Evolutionary conservation across 2,888 invertebrate genomes (phyloP).

Genomic region (Portevinia maculata): DNA sequence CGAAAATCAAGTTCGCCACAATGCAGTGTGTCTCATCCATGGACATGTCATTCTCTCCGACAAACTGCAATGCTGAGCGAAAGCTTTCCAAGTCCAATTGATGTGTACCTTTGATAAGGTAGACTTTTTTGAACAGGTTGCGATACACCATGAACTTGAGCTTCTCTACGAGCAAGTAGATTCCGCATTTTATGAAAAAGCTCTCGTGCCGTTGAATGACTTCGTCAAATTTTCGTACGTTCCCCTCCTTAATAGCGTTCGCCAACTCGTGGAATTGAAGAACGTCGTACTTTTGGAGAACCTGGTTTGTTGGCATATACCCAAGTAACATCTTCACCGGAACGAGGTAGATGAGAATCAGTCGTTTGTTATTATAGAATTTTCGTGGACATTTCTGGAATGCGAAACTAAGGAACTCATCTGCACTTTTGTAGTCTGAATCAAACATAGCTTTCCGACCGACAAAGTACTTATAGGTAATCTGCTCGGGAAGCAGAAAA

Average conservation of each 20-base stretch:
- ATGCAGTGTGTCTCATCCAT: conserved; percentile 98
- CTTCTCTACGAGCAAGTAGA: conserved; percentile 98
- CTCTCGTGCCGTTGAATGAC: conserved; percentile 93
- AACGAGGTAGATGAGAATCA: conserved; percentile 96
- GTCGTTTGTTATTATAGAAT: conserved; percentile 92
- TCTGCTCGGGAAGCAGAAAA: conserved; percentile 95
- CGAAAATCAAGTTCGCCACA: conserved; percentile 97
- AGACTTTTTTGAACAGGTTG: conserved; percentile 96
- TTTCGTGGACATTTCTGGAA: conserved; percentile 94
- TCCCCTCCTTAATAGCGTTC: conserved; percentile 94
- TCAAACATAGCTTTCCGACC: conserved; percentile 99
- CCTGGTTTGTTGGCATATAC: conserved; percentile 92
- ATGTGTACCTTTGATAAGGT: conserved; percentile 89
- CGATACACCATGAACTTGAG: conserved; percentile 97
- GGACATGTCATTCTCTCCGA: conserved; percentile 93
- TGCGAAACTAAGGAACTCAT: conserved; percentile 95
- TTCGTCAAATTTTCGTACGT: conserved; percentile 91
- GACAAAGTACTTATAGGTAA: conserved; percentile 98
- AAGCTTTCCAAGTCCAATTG: conserved; percentile 94
- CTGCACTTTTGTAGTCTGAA: conserved; percentile 96
- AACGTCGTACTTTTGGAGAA: conserved; percentile 95
- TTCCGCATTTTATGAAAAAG: conserved; percentile 98
- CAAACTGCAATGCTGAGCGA: conserved; percentile 90
- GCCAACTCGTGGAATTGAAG: conserved; percentile 95
- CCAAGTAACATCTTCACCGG: conserved; percentile 99